Percentiles rank a stretch among this genome's conserved stretches.
phyloP scores from a whole-genome alignment of 2,113 vertebrate genomes.

The Crotalus tigris region DNA sequence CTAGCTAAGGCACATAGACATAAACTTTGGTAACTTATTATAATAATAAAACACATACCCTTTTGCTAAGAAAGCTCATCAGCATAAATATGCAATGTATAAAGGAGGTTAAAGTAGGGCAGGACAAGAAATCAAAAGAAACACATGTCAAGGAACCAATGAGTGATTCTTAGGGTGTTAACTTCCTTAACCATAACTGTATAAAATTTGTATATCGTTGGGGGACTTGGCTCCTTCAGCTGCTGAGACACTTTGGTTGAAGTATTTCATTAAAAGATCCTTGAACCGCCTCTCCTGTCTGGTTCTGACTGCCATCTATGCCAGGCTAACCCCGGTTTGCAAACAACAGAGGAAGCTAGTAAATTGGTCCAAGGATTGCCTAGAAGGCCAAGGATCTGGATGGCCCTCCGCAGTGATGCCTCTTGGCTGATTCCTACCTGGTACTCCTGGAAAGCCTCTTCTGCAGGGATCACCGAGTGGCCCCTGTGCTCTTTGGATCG shows the following conservation, averaged over 20 bases:
- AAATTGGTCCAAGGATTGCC: too few relatives aligned
- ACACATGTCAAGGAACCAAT: too few relatives aligned
- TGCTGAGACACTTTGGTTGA: neutral
- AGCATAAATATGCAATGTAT: neutral
- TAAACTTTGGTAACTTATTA: neutral
- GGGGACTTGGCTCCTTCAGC: too few relatives aligned
- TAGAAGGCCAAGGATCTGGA: too few relatives aligned
- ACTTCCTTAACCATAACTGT: too few relatives aligned
- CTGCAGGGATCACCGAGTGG: neutral
- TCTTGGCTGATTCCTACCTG: neutral
- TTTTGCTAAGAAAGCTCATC: neutral
- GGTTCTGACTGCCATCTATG: neutral
- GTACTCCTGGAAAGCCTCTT: neutral
- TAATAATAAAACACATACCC: too few relatives aligned
- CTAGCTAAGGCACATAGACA: neutral
- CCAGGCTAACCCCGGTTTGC: neutral
- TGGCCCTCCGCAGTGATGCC: neutral
- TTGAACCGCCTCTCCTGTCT: neutral
- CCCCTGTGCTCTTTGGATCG: neutral
- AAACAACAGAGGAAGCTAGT: neutral
- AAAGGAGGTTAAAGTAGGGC: neutral
- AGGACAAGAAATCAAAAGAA: neutral
- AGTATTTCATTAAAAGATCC: neutral
- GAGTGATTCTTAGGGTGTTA: too few relatives aligned
- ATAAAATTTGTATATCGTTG: neutral